Evolutionary conservation across 2,797 vertebrate genomes (phyloP).

Genomic region (Paedocypris micromegethes): DNA sequence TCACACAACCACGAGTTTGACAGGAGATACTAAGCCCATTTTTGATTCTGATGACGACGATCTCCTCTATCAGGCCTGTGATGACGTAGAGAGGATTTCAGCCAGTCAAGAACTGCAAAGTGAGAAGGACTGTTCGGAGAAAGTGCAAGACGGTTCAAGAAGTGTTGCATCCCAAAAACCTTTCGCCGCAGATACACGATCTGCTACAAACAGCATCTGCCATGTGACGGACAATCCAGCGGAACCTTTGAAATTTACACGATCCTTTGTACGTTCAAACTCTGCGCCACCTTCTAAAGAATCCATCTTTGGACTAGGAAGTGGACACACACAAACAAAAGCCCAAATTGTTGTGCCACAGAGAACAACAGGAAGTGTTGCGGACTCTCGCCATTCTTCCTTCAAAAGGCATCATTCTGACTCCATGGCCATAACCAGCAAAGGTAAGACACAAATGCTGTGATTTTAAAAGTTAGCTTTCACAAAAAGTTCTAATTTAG

Average conservation of each 20-base stretch:
- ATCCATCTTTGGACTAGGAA: constrained; percentile 44
- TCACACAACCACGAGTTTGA: constrained; percentile 1
- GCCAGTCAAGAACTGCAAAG: constrained; percentile 53
- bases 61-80: constrained; percentile 84
- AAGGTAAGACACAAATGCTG: constrained; percentile 68
- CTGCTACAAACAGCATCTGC: background rate
- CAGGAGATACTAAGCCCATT: constrained; percentile 34
- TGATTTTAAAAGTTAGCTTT: too few species aligned
- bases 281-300: constrained; percentile 54
- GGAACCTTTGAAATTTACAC: constrained; percentile 19
- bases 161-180: constrained; percentile 30
- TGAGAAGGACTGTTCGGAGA: background rate
- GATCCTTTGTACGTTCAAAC: constrained; percentile 56
- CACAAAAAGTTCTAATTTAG: too few species aligned
- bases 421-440: constrained; percentile 59
- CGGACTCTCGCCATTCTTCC: constrained; percentile 56
- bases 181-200: background rate
- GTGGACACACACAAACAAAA: constrained; percentile 50
- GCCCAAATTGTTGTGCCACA: constrained; percentile 42
- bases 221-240: background rate
- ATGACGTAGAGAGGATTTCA: constrained; percentile 80
- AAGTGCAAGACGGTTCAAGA: constrained; percentile 25
- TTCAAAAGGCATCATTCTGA: constrained; percentile 77
- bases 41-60: constrained; percentile 70
- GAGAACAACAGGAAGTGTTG: constrained; percentile 15